These are phyloP conservation scores for Eucidaris tribuloides DNA, from an alignment of 35 echinoderm and acorn worm genomes.

Conservation along the genomic window DNA sequence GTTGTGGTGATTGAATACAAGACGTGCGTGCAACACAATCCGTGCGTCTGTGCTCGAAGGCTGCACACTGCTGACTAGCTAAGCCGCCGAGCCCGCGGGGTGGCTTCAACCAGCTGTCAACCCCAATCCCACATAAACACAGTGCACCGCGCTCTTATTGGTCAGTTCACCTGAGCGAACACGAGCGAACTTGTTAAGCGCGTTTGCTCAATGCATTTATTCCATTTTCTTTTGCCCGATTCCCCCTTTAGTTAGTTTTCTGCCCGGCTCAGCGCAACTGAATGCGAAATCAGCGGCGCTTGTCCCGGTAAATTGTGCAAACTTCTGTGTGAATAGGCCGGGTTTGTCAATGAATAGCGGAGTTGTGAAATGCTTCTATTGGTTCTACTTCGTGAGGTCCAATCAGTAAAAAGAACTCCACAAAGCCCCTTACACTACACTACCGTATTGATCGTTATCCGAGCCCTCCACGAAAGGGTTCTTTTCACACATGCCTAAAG, in stretches of 20 bases:
- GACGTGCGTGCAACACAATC: too few species aligned
- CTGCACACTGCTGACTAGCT: not conserved
- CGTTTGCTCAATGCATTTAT: slow-evolving; percentile 13
- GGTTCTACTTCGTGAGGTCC: slow-evolving; percentile 19
- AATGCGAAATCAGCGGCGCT: slow-evolving; percentile 68
- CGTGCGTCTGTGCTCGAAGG: too few species aligned
- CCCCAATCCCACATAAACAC: slow-evolving; percentile 53
- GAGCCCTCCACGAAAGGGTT: not conserved
- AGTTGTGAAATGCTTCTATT: slow-evolving; percentile 36
- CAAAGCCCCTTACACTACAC: slow-evolving; percentile 25
- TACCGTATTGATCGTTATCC: slow-evolving; percentile 13
- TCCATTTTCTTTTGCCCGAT: slow-evolving; percentile 12
- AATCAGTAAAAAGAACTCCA: slow-evolving; percentile 11
- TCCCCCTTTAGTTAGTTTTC: slow-evolving; percentile 12
- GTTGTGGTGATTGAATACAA: too few species aligned
- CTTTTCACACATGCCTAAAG: slow-evolving; percentile 33
- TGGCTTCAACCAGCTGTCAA: slow-evolving; percentile 46
- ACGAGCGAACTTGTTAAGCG: slow-evolving; percentile 52
- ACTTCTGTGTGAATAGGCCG: slow-evolving; percentile 50
- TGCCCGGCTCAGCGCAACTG: slow-evolving; percentile 52
- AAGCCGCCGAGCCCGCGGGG: slow-evolving; percentile 4
- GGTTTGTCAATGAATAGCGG: slow-evolving; percentile 11
- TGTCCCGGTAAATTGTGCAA: slow-evolving; percentile 81
- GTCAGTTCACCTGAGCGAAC: slow-evolving; percentile 30
- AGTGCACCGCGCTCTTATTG: slow-evolving; percentile 36